Conservation (phyloP, 37 sponge, comb jelly and placozoan genomes). For the Axinella damicornis region DNA sequence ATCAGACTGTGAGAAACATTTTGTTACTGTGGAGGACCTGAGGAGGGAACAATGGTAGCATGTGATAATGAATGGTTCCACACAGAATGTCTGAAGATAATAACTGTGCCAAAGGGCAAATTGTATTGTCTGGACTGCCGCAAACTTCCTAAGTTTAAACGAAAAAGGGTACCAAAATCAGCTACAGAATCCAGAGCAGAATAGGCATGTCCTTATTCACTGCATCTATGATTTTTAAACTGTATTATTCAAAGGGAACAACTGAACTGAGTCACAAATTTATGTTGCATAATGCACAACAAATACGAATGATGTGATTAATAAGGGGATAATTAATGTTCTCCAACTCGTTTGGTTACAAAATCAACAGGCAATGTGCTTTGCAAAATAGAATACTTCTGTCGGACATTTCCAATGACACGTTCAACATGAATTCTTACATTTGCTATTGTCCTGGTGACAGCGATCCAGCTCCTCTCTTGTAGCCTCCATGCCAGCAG, state of each 20-base stretch:
- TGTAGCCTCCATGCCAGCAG: too few relatives aligned
- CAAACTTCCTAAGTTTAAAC: neutral
- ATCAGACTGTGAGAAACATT: neutral
- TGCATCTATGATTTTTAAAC: too few relatives aligned
- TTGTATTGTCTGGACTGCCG: constrained; percentile 62
- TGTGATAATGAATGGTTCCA: constrained; percentile 69
- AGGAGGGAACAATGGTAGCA: constrained; percentile 35
- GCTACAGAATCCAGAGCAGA: too few relatives aligned
- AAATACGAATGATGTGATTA: constrained; percentile 57
- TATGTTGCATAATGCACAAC: too few relatives aligned
- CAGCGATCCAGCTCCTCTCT: too few relatives aligned
- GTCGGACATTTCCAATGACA: constrained; percentile 65
- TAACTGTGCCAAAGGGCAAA: constrained; percentile 61
- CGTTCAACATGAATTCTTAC: constrained; percentile 78
- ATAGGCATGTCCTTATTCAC: too few relatives aligned
- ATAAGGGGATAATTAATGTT: constrained; percentile 34
- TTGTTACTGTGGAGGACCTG: constrained; percentile 32
- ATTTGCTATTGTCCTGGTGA: constrained; percentile 78
- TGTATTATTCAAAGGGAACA: constrained; percentile 57
- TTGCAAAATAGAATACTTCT: constrained; percentile 60
- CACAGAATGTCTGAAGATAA: constrained; percentile 36
- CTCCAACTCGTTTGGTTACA: constrained; percentile 8
- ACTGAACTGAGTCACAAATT: constrained; percentile 74
- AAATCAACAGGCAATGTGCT: constrained; percentile 61
- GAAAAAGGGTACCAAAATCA: neutral